Conservation (phyloP, 2,113 vertebrate genomes). For the Lampris incognitus region DNA sequence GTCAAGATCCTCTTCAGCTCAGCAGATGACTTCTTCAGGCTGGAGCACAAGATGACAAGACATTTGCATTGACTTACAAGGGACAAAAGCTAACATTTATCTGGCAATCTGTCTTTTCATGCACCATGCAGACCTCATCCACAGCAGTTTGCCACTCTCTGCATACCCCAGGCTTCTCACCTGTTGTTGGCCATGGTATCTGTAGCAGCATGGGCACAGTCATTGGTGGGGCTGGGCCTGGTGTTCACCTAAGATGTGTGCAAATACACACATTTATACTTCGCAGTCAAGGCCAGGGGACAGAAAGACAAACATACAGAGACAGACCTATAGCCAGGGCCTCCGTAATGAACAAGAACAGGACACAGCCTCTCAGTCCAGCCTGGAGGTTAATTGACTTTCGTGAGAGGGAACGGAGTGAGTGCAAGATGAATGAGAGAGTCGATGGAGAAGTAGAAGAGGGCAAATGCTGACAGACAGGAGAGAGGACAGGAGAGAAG, state of each 20-base stretch:
- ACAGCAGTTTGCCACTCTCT: not conserved
- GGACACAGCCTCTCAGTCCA: constrained; percentile 66
- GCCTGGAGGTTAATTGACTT: constrained; percentile 60
- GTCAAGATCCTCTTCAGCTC: constrained; percentile 96
- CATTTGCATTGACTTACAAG: not conserved
- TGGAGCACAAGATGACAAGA: constrained; percentile 63
- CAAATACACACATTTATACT: constrained; percentile 62
- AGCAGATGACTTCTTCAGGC: constrained; percentile 96
- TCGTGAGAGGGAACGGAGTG: constrained; percentile 21
- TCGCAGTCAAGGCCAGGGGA: constrained; percentile 48
- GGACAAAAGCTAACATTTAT: not conserved
- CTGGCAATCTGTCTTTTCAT: constrained; percentile 14
- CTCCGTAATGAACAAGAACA: constrained; percentile 66
- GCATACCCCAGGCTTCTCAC: constrained; percentile 80
- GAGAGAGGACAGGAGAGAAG: not conserved
- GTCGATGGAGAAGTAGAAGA: constrained; percentile 22
- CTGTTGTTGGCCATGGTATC: constrained; percentile 94
- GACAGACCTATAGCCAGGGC: constrained; percentile 42
- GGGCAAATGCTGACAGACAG: constrained; percentile 1
- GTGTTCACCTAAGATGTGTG: constrained; percentile 92
- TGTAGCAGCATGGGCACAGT: constrained; percentile 81
- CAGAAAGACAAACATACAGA: constrained; percentile 45
- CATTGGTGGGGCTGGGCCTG: constrained; percentile 87
- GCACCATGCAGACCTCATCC: not conserved
- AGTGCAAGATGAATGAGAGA: constrained; percentile 13